Evolutionary conservation across 1,140 invertebrate species (phyloP).

Genomic region (Octopus sinensis): DNA sequence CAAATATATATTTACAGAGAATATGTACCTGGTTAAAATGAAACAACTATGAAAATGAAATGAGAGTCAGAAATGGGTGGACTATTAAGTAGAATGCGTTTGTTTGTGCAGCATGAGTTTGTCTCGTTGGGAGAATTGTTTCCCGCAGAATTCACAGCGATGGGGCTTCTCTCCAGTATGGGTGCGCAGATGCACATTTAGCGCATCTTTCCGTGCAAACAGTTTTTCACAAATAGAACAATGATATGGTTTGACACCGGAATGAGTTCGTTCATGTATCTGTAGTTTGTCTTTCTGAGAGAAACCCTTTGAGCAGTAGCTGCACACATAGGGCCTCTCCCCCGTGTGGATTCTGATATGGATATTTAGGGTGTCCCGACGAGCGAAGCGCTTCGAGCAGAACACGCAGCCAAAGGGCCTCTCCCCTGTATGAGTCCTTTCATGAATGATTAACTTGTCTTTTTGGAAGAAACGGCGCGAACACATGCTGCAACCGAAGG

Average conservation of each 20-base stretch:
- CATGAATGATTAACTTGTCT: constrained; percentile 63
- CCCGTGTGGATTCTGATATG: constrained; percentile 72
- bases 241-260: constrained; percentile 82
- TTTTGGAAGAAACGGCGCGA: constrained; percentile 43
- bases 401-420: constrained; percentile 95
- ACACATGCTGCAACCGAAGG: constrained; percentile 88
- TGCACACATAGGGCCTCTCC: constrained; percentile 54
- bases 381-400: constrained; percentile 95
- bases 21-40: background rate
- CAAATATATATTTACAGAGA: background rate
- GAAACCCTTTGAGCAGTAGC: constrained; percentile 70
- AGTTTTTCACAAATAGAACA: constrained; percentile 87
- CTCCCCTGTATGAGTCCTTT: constrained; percentile 92
- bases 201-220: constrained; percentile 84
- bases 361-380: constrained; percentile 72
- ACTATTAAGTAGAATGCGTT: constrained; percentile 16
- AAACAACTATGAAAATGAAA: background rate
- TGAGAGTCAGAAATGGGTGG: background rate
- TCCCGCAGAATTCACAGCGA: constrained; percentile 72
- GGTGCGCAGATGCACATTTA: constrained; percentile 83
- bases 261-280: constrained; percentile 65
- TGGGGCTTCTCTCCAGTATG: constrained; percentile 33
- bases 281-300: constrained; percentile 65
- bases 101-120: constrained; percentile 18
- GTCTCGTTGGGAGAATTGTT: constrained; percentile 70